phyloP scores from a whole-genome alignment of 2,888 invertebrate genomes.

The Quadroppia sp. region DNA sequence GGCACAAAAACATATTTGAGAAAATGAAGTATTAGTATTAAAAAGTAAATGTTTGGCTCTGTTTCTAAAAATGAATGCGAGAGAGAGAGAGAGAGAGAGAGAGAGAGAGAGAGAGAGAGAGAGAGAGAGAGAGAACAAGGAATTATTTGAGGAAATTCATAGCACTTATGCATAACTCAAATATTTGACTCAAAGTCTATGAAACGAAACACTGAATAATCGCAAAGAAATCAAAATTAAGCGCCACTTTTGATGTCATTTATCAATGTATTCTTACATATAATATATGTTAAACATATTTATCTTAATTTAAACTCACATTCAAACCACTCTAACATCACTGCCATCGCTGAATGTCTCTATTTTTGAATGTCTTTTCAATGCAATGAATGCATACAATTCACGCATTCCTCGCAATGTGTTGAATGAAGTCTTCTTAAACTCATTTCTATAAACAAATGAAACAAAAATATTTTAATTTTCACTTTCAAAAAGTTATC shows the following conservation, averaged over 20 bases:
- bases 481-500: too few relatives aligned
- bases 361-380: neutral
- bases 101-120: neutral
- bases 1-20: neutral
- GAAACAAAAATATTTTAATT: too few relatives aligned
- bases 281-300: constrained; percentile 14
- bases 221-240: constrained; percentile 15
- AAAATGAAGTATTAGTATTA: neutral
- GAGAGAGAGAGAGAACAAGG: neutral
- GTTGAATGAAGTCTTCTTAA: neutral
- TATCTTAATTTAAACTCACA: constrained; percentile 25
- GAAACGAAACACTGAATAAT: neutral
- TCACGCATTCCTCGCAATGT: neutral
- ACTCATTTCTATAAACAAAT: too few relatives aligned
- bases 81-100: too few relatives aligned
- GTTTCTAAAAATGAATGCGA: too few relatives aligned
- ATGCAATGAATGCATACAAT: neutral
- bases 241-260: constrained; percentile 24
- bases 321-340: neutral
- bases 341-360: neutral
- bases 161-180: constrained; percentile 17
- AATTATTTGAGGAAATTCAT: constrained; percentile 25
- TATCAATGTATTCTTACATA: constrained; percentile 22
- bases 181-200: constrained; percentile 2
- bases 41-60: neutral